Conservation (phyloP, 2,888 invertebrate species). For the Eupithecia insigniata region DNA sequence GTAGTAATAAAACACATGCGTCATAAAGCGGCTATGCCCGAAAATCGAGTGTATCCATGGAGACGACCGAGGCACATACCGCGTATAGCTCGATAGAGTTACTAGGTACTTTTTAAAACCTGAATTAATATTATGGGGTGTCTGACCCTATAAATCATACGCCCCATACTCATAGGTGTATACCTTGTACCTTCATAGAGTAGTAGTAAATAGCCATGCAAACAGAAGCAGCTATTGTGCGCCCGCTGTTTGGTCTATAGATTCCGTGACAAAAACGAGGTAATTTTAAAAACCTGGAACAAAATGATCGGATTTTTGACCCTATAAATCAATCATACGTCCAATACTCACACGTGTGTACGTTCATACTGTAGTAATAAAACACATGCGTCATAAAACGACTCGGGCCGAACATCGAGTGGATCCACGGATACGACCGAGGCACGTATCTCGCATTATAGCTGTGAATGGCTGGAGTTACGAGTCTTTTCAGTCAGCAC, state of each 20-base stretch:
- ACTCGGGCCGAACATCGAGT: constrained; percentile 36
- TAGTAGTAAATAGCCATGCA: too few relatives aligned
- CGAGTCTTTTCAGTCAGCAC: constrained; percentile 67
- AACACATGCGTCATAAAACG: constrained; percentile 55
- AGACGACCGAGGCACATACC: constrained; percentile 53
- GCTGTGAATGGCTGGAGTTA: constrained; percentile 69
- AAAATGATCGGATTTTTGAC: too few relatives aligned
- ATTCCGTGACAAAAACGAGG: too few relatives aligned
- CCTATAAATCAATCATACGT: constrained; percentile 21
- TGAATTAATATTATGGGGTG: too few relatives aligned
- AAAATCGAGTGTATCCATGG: constrained; percentile 38
- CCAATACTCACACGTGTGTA: background rate
- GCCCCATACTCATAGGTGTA: background rate
- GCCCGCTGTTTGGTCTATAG: too few relatives aligned
- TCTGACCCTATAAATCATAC: background rate
- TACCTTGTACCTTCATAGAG: background rate
- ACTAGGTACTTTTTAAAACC: too few relatives aligned
- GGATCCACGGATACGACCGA: constrained; percentile 29
- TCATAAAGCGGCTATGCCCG: constrained; percentile 41
- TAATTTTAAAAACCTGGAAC: too few relatives aligned
- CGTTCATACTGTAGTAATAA: constrained; percentile 44
- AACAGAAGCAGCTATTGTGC: too few relatives aligned
- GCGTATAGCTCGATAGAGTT: constrained; percentile 66
- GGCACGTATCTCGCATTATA: constrained; percentile 67
- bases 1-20: constrained; percentile 57